phyloP scores from a whole-genome alignment of 2,888 invertebrate genomes.

The Diploptera punctata region DNA sequence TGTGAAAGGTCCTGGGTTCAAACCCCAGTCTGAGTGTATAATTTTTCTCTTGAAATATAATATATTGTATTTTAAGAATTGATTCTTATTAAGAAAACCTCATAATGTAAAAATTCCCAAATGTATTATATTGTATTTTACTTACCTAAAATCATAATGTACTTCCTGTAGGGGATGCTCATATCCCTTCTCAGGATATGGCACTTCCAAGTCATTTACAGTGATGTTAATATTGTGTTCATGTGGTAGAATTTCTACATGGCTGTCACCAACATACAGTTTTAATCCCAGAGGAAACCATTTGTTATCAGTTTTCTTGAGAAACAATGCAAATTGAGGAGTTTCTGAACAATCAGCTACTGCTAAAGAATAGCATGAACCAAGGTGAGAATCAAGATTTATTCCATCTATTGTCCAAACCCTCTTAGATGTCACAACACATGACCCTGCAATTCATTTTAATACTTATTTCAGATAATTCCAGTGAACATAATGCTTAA shows the following conservation, averaged over 20 bases:
- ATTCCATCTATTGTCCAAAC: conserved; percentile 48
- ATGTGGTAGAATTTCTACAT: conserved; percentile 42
- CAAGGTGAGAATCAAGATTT: conserved; percentile 41
- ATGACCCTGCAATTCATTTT: conserved; percentile 32
- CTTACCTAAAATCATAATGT: conserved; percentile 35
- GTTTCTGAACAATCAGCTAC: conserved; percentile 48
- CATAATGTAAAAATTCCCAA: too few species aligned
- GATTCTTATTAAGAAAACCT: too few species aligned
- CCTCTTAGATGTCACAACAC: conserved; percentile 46
- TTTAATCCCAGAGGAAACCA: conserved; percentile 44
- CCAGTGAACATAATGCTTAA: too few species aligned
- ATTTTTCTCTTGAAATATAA: too few species aligned
- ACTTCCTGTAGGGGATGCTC: conserved; percentile 13
- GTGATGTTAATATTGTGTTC: conserved; percentile 39
- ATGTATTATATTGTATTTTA: background rate
- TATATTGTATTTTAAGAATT: too few species aligned
- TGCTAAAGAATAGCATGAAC: conserved; percentile 47
- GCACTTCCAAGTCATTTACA: conserved; percentile 37
- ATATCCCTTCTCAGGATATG: conserved; percentile 31
- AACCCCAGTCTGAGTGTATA: too few species aligned
- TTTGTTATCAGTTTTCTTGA: conserved; percentile 43
- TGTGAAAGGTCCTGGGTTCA: too few species aligned
- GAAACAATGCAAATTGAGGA: conserved; percentile 47
- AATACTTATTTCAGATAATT: too few species aligned
- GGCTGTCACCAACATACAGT: conserved; percentile 39